Evolutionary conservation across 1,140 invertebrate genomes (phyloP).

Genomic region (Rhopalosiphum padi): DNA sequence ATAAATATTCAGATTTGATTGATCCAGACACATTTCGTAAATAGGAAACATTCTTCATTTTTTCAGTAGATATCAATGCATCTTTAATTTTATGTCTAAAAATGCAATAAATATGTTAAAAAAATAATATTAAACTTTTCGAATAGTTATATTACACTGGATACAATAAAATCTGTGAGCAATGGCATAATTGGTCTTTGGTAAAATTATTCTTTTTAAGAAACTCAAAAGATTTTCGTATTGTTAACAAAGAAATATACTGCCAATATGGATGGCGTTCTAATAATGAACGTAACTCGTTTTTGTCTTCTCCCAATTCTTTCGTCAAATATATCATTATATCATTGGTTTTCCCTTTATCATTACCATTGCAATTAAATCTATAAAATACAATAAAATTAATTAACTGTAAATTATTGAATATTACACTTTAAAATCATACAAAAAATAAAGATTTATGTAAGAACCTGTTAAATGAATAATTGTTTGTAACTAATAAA

Average conservation of each 20-base stretch:
- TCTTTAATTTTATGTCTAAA: constrained; percentile 25
- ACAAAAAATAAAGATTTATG: not conserved
- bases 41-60: not conserved
- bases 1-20: constrained; percentile 34
- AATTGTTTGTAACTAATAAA: constrained; percentile 17
- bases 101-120: not conserved
- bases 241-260: constrained; percentile 45
- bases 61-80: not conserved
- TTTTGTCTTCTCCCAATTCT: not conserved
- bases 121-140: not conserved
- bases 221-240: constrained; percentile 32
- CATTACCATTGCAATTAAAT: constrained; percentile 1
- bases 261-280: constrained; percentile 42
- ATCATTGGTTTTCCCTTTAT: constrained; percentile 28
- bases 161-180: constrained; percentile 22
- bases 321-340: constrained; percentile 27
- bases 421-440: not conserved
- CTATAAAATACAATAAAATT: not conserved
- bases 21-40: not conserved
- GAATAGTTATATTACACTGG: constrained; percentile 42
- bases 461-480: constrained; percentile 35
- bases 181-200: not conserved
- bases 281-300: not conserved
- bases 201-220: constrained; percentile 8
- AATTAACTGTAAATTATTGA: not conserved